phyloP scores from a whole-genome alignment of 2,113 vertebrate genomes.

The Oncorhynchus nerka region DNA sequence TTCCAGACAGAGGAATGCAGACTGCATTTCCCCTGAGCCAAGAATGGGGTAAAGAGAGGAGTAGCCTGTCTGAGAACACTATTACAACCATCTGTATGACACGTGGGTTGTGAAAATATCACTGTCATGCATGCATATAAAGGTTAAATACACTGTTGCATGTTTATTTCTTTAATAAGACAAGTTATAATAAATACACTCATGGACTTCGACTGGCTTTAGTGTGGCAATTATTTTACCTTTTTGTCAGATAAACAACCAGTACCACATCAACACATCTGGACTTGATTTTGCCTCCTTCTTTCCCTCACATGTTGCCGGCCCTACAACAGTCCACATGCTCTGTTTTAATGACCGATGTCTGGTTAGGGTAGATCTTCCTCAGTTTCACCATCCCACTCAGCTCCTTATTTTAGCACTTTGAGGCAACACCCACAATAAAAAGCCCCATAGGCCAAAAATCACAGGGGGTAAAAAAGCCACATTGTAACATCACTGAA shows the following conservation, averaged over 20 bases:
- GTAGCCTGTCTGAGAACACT: not conserved
- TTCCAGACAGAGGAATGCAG: constrained; percentile 37
- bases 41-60: not conserved
- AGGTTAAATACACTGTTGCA: no score
- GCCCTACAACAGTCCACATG: not conserved
- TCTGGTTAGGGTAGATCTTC: constrained; percentile 8
- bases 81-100: not conserved
- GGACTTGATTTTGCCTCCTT: not conserved
- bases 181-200: no score
- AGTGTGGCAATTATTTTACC: not conserved
- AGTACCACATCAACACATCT: not conserved
- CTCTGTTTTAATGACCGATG: not conserved
- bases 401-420: constrained; percentile 17
- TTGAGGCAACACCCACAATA: not conserved
- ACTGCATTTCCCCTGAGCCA: constrained; percentile 9
- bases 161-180: no score
- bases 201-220: not conserved
- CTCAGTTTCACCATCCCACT: not conserved
- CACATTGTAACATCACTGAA: not conserved
- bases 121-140: no score
- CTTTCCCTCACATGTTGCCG: not conserved
- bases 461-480: constrained; percentile 30
- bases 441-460: constrained; percentile 25
- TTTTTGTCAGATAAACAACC: not conserved
- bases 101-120: not conserved